Evolutionary conservation across 2,888 invertebrate species (phyloP).

Genomic region (Cryptus viduatorius): DNA sequence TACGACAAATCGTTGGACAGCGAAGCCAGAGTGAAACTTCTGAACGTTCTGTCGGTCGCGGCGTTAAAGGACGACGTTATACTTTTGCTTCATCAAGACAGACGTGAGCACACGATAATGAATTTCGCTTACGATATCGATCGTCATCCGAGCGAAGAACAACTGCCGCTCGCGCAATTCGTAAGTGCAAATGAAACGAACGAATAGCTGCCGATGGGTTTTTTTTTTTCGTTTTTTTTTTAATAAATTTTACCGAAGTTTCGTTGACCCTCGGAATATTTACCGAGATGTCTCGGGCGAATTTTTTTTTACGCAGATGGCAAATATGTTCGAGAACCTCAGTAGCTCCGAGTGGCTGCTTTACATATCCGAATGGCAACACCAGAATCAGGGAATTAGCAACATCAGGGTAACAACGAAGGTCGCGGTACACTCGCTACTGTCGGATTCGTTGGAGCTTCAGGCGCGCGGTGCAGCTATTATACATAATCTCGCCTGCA

Average conservation of each 20-base stretch:
- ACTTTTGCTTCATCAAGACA: constrained; percentile 95
- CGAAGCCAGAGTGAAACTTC: constrained; percentile 88
- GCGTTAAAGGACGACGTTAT: constrained; percentile 96
- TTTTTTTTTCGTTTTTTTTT: too few relatives aligned
- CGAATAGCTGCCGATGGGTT: neutral
- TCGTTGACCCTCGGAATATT: neutral
- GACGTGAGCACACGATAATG: constrained; percentile 95
- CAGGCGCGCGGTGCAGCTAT: constrained; percentile 94
- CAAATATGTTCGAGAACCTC: constrained; percentile 95
- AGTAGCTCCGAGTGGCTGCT: constrained; percentile 96
- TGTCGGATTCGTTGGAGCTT: constrained; percentile 90
- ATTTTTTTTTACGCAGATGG: constrained; percentile 87
- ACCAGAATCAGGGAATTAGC: constrained; percentile 91
- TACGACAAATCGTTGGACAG: constrained; percentile 87
- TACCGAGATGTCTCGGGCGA: neutral
- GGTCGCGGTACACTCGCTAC: constrained; percentile 94
- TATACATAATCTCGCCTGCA: constrained; percentile 95
- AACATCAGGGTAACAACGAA: constrained; percentile 96
- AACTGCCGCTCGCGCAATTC: constrained; percentile 92
- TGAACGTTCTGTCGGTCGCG: constrained; percentile 91
- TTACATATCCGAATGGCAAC: constrained; percentile 97
- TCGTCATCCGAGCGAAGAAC: constrained; percentile 90
- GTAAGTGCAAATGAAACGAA: constrained; percentile 86
- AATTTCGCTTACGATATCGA: constrained; percentile 94
- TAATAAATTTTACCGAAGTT: neutral